These are phyloP conservation scores for Patella pellucida DNA, from an alignment of 2,888 invertebrate genomes.

Conservation along the genomic window DNA sequence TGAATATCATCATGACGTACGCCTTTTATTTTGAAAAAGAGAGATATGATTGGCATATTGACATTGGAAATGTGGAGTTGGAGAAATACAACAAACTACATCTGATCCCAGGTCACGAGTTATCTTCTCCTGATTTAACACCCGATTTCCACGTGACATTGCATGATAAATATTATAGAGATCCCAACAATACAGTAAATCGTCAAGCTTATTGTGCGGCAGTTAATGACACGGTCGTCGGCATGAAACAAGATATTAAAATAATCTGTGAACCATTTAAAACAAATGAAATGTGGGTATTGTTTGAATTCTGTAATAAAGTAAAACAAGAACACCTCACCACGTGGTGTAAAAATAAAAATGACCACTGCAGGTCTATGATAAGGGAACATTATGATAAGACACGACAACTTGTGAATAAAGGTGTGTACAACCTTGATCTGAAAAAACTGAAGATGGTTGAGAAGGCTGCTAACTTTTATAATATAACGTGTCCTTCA, in stretches of 20 bases:
- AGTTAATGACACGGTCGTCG: background rate
- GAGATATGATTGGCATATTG: conserved; percentile 3
- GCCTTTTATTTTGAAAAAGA: background rate
- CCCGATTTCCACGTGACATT: background rate
- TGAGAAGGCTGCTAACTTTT: no score
- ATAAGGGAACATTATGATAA: no score
- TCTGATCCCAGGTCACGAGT: background rate
- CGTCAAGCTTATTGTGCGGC: background rate
- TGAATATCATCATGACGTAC: background rate
- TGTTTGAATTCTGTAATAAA: background rate
- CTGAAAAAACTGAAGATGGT: no score
- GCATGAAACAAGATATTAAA: background rate
- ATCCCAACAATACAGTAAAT: background rate
- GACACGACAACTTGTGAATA: no score
- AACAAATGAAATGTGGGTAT: background rate
- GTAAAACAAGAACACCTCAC: no score
- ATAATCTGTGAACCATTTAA: background rate
- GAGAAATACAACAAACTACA: background rate
- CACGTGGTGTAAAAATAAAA: no score
- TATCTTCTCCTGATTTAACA: background rate
- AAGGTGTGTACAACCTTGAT: no score
- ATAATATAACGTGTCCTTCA: no score
- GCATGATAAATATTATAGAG: background rate
- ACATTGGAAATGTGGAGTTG: background rate
- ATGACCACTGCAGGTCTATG: no score